These are phyloP conservation scores for Fulmarus glacialis DNA, from an alignment of 2,113 vertebrate species.

Conservation along the genomic window DNA sequence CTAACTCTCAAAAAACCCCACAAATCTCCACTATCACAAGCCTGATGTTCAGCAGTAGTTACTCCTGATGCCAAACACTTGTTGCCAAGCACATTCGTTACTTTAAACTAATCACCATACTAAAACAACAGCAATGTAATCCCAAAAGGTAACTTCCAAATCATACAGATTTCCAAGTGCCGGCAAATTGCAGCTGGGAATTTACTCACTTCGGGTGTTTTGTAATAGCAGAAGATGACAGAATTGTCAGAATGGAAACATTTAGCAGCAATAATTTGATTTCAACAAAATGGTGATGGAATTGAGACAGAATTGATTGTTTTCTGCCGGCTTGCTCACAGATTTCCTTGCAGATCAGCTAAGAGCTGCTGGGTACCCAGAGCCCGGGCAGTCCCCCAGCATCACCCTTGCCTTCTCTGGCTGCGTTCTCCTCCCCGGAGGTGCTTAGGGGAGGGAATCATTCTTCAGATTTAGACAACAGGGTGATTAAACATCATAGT, in stretches of 20 bases:
- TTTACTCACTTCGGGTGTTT: neutral
- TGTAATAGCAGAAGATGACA: neutral
- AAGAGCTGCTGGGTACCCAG: neutral
- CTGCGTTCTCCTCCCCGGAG: accelerated
- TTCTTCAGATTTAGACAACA: neutral
- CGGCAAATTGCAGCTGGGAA: neutral
- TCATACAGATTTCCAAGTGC: neutral
- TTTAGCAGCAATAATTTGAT: neutral
- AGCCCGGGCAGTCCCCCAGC: neutral
- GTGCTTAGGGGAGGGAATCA: neutral
- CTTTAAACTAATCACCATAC: neutral
- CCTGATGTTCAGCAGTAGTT: neutral
- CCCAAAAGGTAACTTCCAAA: neutral
- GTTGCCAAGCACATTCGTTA: accelerated
- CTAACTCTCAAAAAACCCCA: neutral
- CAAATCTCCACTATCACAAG: neutral
- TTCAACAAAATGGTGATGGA: neutral
- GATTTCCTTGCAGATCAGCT: neutral
- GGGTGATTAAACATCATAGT: neutral
- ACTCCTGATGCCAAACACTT: neutral
- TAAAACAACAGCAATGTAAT: neutral
- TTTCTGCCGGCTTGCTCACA: neutral
- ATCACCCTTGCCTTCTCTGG: neutral
- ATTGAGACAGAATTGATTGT: neutral
- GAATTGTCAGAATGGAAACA: neutral